These are phyloP conservation scores for Acanthosepion pharaonis DNA, from an alignment of 2,888 invertebrate species.

Conservation along the genomic window DNA sequence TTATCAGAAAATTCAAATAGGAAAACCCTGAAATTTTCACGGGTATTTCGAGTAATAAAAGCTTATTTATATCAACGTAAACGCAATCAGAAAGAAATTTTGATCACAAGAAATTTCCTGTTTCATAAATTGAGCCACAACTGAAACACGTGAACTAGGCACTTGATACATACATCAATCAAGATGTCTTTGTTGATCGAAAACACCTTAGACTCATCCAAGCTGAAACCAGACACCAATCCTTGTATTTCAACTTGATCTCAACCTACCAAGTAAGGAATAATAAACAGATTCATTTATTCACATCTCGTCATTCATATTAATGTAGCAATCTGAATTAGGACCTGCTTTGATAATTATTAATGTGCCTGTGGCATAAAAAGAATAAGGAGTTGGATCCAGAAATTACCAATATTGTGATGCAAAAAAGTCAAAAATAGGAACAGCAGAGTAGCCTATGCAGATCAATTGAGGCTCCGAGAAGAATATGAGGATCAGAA, in stretches of 20 bases:
- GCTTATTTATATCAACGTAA: background rate
- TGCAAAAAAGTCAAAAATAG: no score
- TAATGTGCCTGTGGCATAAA: background rate
- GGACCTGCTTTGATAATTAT: background rate
- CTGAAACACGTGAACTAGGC: background rate
- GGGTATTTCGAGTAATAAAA: background rate
- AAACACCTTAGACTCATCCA: background rate
- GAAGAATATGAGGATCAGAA: no score
- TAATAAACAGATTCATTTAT: background rate
- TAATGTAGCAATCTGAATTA: background rate
- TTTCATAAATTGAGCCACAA: background rate
- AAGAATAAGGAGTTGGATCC: no score
- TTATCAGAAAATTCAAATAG: no score
- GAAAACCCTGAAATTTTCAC: no score
- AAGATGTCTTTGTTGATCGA: background rate
- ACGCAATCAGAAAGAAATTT: background rate
- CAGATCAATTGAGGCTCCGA: no score
- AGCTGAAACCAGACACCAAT: background rate
- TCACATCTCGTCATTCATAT: conserved; percentile 18
- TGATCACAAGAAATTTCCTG: background rate
- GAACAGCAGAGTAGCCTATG: no score
- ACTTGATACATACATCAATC: background rate
- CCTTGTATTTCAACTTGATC: background rate
- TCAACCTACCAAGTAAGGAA: background rate
- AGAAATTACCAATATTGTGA: no score